Evolutionary conservation across 1,140 invertebrate genomes (phyloP).

Genomic region (Trissolcus basalis): DNA sequence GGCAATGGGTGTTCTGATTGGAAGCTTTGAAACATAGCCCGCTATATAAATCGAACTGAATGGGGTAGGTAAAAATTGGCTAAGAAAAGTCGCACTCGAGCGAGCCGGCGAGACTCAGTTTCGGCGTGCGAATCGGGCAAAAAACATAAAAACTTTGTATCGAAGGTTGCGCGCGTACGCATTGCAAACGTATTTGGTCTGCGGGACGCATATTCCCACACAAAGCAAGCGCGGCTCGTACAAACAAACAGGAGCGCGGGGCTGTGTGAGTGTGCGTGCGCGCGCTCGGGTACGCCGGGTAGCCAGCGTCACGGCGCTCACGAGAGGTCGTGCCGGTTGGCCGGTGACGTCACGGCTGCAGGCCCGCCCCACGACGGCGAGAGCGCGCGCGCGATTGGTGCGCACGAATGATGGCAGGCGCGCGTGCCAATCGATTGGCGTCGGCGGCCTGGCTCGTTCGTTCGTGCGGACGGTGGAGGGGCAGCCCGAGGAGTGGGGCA

Average conservation of each 20-base stretch:
- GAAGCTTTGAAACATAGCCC: too few relatives aligned
- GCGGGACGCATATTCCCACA: conserved; percentile 24
- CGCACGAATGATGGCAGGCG: conserved; percentile 73
- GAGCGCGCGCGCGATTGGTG: conserved; percentile 64
- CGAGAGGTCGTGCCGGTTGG: conserved; percentile 63
- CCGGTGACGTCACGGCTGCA: conserved; percentile 63
- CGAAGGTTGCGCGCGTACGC: conserved; percentile 12
- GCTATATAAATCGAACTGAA: too few relatives aligned
- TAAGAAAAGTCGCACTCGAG: neutral
- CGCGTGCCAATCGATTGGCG: conserved; percentile 72
- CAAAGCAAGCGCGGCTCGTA: neutral
- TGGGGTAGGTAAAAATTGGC: too few relatives aligned
- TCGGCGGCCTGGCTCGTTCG: conserved; percentile 57
- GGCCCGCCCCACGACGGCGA: conserved; percentile 52
- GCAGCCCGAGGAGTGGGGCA: conserved; percentile 13
- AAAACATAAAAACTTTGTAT: conserved; percentile 12
- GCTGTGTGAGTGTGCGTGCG: neutral
- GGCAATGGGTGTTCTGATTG: too few relatives aligned
- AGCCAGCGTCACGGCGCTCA: conserved; percentile 48
- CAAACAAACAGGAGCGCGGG: conserved; percentile 5
- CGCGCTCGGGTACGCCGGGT: conserved; percentile 31
- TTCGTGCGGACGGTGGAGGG: conserved; percentile 9
- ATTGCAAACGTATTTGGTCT: conserved; percentile 29
- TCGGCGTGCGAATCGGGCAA: neutral
- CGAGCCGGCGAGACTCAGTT: neutral